Evolutionary conservation across 2,797 vertebrate species (phyloP).

Genomic region (Hirundo rustica): DNA sequence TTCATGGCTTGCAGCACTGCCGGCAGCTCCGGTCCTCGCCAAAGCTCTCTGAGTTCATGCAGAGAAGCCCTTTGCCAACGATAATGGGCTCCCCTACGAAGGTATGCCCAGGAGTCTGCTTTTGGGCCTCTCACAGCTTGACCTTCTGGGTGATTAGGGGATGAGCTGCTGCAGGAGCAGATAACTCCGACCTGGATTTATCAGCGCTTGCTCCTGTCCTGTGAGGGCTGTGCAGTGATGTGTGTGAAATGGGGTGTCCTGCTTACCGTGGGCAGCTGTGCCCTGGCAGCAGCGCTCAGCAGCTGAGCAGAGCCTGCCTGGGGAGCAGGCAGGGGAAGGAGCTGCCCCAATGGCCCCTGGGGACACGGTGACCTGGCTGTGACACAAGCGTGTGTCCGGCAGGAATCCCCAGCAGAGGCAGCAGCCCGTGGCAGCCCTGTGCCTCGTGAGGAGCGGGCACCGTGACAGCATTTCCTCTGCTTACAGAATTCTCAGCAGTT

Average conservation of each 20-base stretch:
- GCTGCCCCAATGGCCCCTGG: not conserved
- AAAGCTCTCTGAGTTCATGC: slow-evolving; percentile 93
- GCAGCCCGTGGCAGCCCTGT: not conserved
- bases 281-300: not conserved
- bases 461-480: not conserved
- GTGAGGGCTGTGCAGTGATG: not conserved
- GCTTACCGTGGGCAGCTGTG: not conserved
- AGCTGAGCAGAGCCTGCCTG: not conserved
- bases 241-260: not conserved
- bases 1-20: slow-evolving; percentile 76
- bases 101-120: slow-evolving; percentile 68
- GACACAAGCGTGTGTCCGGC: rapidly evolving
- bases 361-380: rapidly evolving
- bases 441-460: not conserved
- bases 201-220: not conserved
- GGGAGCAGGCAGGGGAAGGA: not conserved
- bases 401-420: not conserved
- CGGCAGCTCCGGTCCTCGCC: slow-evolving; percentile 90
- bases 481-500: not conserved
- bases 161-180: not conserved
- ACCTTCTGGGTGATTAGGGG: not conserved
- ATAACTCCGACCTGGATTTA: not conserved
- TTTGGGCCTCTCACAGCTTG: not conserved
- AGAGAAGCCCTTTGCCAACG: slow-evolving; percentile 92
- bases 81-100: slow-evolving; percentile 94